Percentiles rank a stretch among this genome's conserved stretches.
phyloP scores from a whole-genome alignment of 2,113 vertebrate genomes.

The Colistium nudipinnis region DNA sequence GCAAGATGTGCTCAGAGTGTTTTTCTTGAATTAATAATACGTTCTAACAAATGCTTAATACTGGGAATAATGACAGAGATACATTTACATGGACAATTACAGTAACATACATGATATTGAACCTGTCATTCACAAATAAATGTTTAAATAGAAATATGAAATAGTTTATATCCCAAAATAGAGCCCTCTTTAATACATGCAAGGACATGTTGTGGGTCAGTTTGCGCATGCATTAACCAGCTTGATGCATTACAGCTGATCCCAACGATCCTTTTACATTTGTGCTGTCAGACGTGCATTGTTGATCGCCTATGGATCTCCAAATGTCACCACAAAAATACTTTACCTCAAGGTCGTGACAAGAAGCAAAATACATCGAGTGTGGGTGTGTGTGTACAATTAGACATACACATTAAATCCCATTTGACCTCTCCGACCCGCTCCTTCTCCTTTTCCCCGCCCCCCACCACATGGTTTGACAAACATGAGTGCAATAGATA shows the following conservation, averaged over 20 bases:
- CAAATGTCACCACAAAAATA: constrained; percentile 9
- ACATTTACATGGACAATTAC: too few species aligned
- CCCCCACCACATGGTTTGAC: constrained; percentile 36
- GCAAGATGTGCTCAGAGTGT: too few species aligned
- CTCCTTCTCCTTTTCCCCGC: neutral
- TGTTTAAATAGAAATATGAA: too few species aligned
- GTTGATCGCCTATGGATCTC: neutral
- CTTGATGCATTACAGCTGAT: constrained; percentile 6
- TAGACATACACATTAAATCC: constrained; percentile 15
- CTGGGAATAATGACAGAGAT: too few species aligned
- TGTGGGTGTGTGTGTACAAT: constrained; percentile 10
- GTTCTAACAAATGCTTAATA: too few species aligned
- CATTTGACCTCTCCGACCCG: constrained; percentile 22
- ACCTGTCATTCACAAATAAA: too few species aligned
- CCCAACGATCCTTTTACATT: constrained; percentile 2
- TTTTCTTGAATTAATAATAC: too few species aligned
- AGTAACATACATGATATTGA: too few species aligned
- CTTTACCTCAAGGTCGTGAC: constrained; percentile 7
- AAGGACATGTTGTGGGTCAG: constrained; percentile 6
- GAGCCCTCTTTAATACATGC: constrained; percentile 15
- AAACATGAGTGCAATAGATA: constrained; percentile 60
- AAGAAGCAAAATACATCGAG: too few species aligned
- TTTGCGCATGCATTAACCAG: neutral
- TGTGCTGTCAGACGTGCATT: constrained; percentile 1
- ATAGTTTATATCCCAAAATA: too few species aligned